A percentile compares a stretch with the other conserved stretches of the same genome.
phyloP scores from a whole-genome alignment of 2,888 invertebrate genomes.

The Amiota communis region DNA sequence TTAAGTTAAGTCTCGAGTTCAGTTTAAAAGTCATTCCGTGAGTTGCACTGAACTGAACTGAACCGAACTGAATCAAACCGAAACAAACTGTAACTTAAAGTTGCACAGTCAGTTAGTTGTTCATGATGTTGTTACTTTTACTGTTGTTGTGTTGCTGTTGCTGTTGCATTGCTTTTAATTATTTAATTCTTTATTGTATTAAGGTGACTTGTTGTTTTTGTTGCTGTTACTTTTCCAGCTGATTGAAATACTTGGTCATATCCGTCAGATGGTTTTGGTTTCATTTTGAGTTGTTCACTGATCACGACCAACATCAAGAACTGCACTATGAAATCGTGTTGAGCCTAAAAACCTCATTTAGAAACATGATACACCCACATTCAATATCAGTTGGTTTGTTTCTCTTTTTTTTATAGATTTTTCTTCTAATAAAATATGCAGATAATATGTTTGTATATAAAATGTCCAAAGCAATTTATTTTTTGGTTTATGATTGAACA shows the following conservation, averaged over 20 bases:
- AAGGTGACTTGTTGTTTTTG: conserved; percentile 48
- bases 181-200: conserved; percentile 60
- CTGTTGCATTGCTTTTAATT: conserved; percentile 55
- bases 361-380: conserved; percentile 23
- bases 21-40: conserved; percentile 22
- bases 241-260: conserved; percentile 14
- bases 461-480: too few relatives aligned
- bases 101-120: too few relatives aligned
- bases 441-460: too few relatives aligned
- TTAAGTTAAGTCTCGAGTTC: neutral
- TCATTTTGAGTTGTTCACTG: conserved; percentile 48
- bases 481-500: too few relatives aligned
- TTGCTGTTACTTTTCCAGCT: neutral
- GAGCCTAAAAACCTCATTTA: conserved; percentile 15
- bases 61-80: neutral
- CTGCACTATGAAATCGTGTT: conserved; percentile 14
- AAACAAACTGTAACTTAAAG: neutral
- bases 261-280: too few relatives aligned
- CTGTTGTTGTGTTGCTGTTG: neutral
- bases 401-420: too few relatives aligned
- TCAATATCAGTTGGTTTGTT: neutral
- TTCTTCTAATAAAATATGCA: too few relatives aligned
- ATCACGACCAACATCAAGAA: conserved; percentile 24
- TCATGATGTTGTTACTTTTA: too few relatives aligned
- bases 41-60: neutral